These are phyloP conservation scores for Podargus strigoides DNA, from an alignment of 2,797 vertebrate genomes.

Conservation along the genomic window DNA sequence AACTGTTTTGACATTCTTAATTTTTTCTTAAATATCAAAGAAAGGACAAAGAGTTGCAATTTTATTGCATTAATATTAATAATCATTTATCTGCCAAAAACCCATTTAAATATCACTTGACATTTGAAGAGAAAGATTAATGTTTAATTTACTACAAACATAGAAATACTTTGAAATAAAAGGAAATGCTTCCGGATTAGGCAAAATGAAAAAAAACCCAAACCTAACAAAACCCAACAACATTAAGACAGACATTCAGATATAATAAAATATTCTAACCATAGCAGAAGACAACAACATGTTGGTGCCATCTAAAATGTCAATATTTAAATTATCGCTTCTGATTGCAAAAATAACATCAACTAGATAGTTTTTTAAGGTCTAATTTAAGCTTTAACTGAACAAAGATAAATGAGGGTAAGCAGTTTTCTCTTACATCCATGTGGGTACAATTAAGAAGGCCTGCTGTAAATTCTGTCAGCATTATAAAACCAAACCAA, in stretches of 20 bases:
- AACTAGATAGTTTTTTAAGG: constrained; percentile 13
- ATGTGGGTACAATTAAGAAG: not conserved
- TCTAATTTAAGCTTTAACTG: constrained; percentile 46
- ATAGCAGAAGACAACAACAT: constrained; percentile 51
- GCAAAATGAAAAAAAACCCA: constrained; percentile 29
- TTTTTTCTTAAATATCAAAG: constrained; percentile 72
- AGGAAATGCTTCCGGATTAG: constrained; percentile 46
- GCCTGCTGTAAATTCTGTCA: not conserved
- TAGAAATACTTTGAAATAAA: constrained; percentile 69
- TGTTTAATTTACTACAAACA: constrained; percentile 71
- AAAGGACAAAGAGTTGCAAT: constrained; percentile 67
- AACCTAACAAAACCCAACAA: not conserved
- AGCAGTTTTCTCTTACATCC: not conserved
- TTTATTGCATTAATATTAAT: constrained; percentile 73
- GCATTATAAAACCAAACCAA: not conserved
- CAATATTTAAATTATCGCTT: constrained; percentile 65
- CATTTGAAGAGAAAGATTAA: constrained; percentile 73
- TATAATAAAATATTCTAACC: constrained; percentile 41
- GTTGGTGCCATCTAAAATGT: constrained; percentile 59
- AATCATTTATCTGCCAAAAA: constrained; percentile 71
- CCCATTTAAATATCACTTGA: constrained; percentile 75
- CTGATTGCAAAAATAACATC: constrained; percentile 18
- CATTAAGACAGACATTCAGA: constrained; percentile 51
- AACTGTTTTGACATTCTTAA: constrained; percentile 64
- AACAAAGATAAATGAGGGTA: not conserved